Evolutionary conservation across 1,140 invertebrate species (phyloP).

Genomic region (Drosophila nannoptera): DNA sequence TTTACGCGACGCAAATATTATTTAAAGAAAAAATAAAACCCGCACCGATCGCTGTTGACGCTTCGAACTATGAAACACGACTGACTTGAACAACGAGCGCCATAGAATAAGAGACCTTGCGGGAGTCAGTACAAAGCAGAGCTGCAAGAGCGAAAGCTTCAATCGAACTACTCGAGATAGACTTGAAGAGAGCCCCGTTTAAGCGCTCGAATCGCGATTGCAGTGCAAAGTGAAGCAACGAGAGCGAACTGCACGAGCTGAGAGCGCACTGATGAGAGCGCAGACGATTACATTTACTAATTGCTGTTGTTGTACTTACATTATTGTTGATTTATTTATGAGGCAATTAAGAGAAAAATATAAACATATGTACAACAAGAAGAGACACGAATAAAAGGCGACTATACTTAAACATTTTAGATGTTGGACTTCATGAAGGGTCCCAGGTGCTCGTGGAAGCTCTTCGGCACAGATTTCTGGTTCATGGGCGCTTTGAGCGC

Average conservation of each 20-base stretch:
- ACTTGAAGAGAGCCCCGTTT: background rate
- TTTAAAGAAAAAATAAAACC: constrained; percentile 3
- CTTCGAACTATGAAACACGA: constrained; percentile 30
- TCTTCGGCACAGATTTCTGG: constrained; percentile 86
- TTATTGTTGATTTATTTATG: constrained; percentile 3
- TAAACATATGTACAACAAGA: background rate
- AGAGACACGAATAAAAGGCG: constrained; percentile 3
- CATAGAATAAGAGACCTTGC: constrained; percentile 35
- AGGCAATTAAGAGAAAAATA: constrained; percentile 16
- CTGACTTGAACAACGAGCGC: constrained; percentile 24
- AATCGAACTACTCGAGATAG: background rate
- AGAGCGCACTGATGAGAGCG: constrained; percentile 5
- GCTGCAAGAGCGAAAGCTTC: background rate
- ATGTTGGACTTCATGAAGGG: constrained; percentile 88
- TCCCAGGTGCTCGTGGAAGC: constrained; percentile 86
- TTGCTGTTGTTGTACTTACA: background rate
- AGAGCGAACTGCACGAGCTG: background rate
- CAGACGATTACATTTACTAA: background rate
- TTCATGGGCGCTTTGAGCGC: constrained; percentile 92
- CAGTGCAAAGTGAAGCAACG: constrained; percentile 16
- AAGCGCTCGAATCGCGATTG: background rate
- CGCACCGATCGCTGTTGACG: constrained; percentile 21
- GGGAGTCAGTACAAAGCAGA: constrained; percentile 33
- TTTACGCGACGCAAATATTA: constrained; percentile 7
- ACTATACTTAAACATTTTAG: constrained; percentile 51